Base-by-base conservation (phyloP, 2,888 invertebrate genomes). In the Abscondita cerata region DNA sequence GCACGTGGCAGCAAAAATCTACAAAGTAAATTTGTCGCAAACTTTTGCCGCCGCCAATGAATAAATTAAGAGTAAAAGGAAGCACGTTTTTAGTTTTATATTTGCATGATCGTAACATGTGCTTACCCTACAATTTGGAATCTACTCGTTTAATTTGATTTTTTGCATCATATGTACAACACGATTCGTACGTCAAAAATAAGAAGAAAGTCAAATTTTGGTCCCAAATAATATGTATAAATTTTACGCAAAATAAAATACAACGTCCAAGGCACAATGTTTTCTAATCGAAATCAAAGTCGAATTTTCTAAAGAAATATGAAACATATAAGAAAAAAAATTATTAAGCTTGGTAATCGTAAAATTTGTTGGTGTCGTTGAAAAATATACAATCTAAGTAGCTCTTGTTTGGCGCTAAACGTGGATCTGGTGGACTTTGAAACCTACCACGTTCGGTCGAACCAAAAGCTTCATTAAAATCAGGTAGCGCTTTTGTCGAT, bases 361-460 rank as follows among this genome's bases (percentile, higher is more conserved):
- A 75, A 67, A 75, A 77, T 71, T 78, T 78, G 13, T 75, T 65
- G 18, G 67, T 70, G 64, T 66, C 68, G 55, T 73, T 73, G 66
- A 41, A 59, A 46, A 72, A 75, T 62, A 76, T 76, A 55, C 73
- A 76, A 59, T 78, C 78, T 51, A 78, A 61, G 61, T 75, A 77
- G 52, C 75, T 73, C 61, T 78, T 78, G 68, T 73, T 78, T 50
- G 72, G 72, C 12, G 68, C 73, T 56, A 76, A 66, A 19, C 75
- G 69, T 33, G 76, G 75, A 69, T 78, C 77, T 2, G 80, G 79
- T n/a, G 78, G 78, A 67, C 79, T 78, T 55, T 78, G 79, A 70
- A 92, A 93, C 67, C 91, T 87, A n/a, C 93, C 93, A 67, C 93
- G 90, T 80, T 92, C 93, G 18, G 93, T 93, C 20, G 92, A 91